Evolutionary conservation across 2,888 invertebrate genomes (phyloP).

Genomic region (Celastrina argiolus): DNA sequence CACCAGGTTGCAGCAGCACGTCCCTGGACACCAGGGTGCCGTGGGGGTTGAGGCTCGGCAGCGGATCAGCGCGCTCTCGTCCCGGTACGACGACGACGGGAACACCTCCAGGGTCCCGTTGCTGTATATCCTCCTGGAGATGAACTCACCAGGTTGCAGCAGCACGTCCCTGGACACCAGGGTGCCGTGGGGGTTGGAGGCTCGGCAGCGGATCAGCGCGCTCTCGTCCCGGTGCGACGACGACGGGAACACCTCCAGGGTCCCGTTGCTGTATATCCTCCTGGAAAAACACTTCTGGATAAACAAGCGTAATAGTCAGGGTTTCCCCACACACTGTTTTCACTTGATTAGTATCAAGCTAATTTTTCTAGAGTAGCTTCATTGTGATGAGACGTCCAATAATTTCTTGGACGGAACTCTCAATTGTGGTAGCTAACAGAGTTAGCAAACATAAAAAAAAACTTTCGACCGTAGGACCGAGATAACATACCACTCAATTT

Average conservation of each 20-base stretch:
- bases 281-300: constrained; percentile 31
- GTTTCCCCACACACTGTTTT: no score
- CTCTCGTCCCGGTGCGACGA: constrained; percentile 32
- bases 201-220: constrained; percentile 80
- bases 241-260: constrained; percentile 50
- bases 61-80: constrained; percentile 52
- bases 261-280: constrained; percentile 52
- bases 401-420: no score
- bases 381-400: no score
- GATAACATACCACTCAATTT: no score
- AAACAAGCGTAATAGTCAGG: no score
- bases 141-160: constrained; percentile 87
- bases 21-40: constrained; percentile 87
- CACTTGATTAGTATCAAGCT: no score
- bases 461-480: no score
- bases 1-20: constrained; percentile 84
- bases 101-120: constrained; percentile 59
- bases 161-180: constrained; percentile 86
- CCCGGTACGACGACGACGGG: constrained; percentile 36
- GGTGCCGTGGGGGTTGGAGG: constrained; percentile 85
- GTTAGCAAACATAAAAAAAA: no score
- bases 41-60: constrained; percentile 86
- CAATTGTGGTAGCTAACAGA: no score
- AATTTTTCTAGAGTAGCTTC: no score
- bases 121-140: constrained; percentile 42